Evolutionary conservation across 2,888 invertebrate genomes (phyloP).

Genomic region (Tortricodes alternella): DNA sequence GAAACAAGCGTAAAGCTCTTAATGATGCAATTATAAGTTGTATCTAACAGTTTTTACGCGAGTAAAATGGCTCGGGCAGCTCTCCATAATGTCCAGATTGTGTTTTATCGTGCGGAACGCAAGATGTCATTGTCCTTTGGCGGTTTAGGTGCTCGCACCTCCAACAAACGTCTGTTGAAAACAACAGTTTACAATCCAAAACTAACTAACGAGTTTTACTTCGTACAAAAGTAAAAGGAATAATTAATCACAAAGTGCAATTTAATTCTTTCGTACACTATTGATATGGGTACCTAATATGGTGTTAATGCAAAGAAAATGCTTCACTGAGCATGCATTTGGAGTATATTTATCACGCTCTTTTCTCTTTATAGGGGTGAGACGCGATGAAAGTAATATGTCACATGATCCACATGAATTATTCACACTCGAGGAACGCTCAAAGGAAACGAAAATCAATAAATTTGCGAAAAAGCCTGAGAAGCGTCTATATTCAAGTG

Average conservation of each 20-base stretch:
- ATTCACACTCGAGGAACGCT: slow-evolving; percentile 57
- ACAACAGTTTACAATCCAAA: slow-evolving; percentile 35
- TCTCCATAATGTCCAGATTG: slow-evolving; percentile 72
- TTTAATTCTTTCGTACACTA: no score
- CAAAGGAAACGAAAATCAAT: slow-evolving; percentile 53
- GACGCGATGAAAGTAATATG: slow-evolving; percentile 58
- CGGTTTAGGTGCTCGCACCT: slow-evolving; percentile 55
- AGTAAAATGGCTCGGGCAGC: slow-evolving; percentile 58
- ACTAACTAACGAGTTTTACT: background rate
- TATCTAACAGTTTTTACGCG: slow-evolving; percentile 58
- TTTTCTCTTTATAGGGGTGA: slow-evolving; percentile 52
- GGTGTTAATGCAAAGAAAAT: slow-evolving; percentile 27
- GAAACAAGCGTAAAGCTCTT: slow-evolving; percentile 56
- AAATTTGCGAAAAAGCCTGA: slow-evolving; percentile 28
- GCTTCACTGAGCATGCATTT: slow-evolving; percentile 41
- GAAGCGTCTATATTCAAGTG: slow-evolving; percentile 5
- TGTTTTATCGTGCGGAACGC: slow-evolving; percentile 78
- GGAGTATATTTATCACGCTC: slow-evolving; percentile 44
- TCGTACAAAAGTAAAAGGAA: no score
- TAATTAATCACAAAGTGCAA: no score
- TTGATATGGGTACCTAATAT: background rate
- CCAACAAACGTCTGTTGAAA: slow-evolving; percentile 25
- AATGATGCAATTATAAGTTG: slow-evolving; percentile 62
- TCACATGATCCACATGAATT: slow-evolving; percentile 64
- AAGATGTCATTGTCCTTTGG: slow-evolving; percentile 79